These are phyloP conservation scores for Microcebus murinus DNA, from an alignment of 2,113 vertebrate species.

Conservation along the genomic window DNA sequence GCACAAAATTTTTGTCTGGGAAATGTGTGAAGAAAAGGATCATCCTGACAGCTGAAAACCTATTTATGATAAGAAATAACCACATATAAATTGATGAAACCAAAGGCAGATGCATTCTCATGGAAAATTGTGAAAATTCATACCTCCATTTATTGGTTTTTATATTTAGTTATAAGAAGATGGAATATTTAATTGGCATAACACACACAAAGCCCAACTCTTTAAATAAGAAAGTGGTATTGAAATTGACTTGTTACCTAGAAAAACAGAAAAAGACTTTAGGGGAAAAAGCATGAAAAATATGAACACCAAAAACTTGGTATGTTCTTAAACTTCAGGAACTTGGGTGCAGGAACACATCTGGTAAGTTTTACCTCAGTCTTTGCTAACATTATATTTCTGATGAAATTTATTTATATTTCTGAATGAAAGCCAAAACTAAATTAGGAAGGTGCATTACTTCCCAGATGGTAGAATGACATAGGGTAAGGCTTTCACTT, in stretches of 20 bases:
- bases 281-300: conserved; percentile 16
- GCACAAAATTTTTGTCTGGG: conserved; percentile 61
- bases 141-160: conserved; percentile 72
- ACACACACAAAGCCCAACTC: conserved; percentile 48
- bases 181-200: conserved; percentile 68
- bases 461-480: background rate
- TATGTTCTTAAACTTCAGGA: background rate
- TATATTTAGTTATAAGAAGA: conserved; percentile 72
- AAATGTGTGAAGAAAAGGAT: conserved; percentile 73
- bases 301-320: background rate
- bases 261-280: conserved; percentile 46
- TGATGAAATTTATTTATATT: background rate
- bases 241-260: conserved; percentile 51
- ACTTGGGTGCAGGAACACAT: background rate
- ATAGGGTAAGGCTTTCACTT: background rate
- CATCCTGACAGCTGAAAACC: conserved; percentile 67
- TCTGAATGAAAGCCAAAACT: background rate
- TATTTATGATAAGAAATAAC: conserved; percentile 75
- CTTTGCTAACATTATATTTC: conserved; percentile 29
- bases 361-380: background rate
- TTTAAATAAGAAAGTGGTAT: conserved; percentile 54
- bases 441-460: background rate
- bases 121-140: conserved; percentile 76
- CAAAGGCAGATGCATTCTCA: conserved; percentile 71
- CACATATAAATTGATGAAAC: conserved; percentile 67